Evolutionary conservation across 2,888 invertebrate species (phyloP), one percentile per base, ranked within the genome.

Genomic region (Hirtodrosophila alboralis): DNA sequence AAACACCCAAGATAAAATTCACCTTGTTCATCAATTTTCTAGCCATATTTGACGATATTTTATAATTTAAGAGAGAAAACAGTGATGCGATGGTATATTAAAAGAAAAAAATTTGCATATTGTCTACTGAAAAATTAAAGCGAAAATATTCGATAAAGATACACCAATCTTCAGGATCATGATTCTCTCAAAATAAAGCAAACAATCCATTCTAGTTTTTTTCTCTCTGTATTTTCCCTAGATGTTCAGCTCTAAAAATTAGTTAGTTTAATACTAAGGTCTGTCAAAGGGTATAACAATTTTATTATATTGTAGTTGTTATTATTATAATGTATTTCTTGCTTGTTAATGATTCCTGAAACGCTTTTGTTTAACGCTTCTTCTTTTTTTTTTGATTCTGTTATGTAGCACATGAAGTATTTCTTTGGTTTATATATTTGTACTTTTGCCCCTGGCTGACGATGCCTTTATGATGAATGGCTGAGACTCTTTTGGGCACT

Each of bases 321-420:
- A 53, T 57, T 54, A 44, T n/a, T n/a, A n/a, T n/a, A n/a, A n/a
- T n/a, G n/a, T n/a, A n/a, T 51, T 65, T 54, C 16, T 36, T 37
- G n/a, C 21, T 52, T 52, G 66, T 48, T 52, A 52, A 65, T 65
- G 60, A 51, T 51, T 58, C 38, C 57, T 9, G 48, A 52, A 68
- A 57, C 30, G 44, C 37, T 56, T 56, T 59, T 71, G 65, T 65
- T 65, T 63, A 58, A 63, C 64, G 64, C 64, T 70, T 57, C n/a
- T n/a, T n/a, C n/a, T n/a, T n/a, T n/a, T n/a, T n/a, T n/a, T 28
- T 65, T 51, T 64, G 49, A 64, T 59, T 71, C 34, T 43, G 53
- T 34, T 70, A 53, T 57, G 49, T 44, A 37, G 53, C 30, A 49
- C 31, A 56, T 69, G 31, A 61, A 34, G 40, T 36, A 28, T 26